Conservation (phyloP, 1,140 invertebrate species). For the Pteromalus puparum region DNA sequence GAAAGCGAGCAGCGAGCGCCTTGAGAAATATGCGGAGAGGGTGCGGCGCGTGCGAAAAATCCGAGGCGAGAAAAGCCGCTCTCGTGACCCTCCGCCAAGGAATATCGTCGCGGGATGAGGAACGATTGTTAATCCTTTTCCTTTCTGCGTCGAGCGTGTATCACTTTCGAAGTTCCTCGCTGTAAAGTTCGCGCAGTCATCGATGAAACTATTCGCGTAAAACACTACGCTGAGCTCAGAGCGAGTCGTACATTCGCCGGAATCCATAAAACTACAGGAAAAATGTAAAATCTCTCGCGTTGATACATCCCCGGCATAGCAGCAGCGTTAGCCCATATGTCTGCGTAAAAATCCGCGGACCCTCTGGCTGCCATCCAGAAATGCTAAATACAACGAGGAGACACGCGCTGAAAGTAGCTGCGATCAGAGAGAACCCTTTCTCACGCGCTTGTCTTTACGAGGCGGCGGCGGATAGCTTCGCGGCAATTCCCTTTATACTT, state of each 20-base stretch:
- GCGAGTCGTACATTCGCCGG: background rate
- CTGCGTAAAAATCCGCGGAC: background rate
- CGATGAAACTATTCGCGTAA: background rate
- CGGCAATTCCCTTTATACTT: conserved; percentile 44
- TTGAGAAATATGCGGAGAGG: conserved; percentile 48
- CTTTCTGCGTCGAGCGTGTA: no score
- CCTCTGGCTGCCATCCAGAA: conserved; percentile 36
- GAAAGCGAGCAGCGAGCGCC: no score
- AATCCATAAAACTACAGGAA: background rate
- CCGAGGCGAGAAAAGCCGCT: conserved; percentile 58
- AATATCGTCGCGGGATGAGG: no score
- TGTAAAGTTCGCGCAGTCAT: no score
- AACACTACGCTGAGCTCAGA: background rate
- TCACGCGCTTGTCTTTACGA: conserved; percentile 48
- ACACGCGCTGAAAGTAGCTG: conserved; percentile 59
- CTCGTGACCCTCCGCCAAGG: no score
- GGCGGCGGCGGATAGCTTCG: background rate
- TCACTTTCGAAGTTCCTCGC: no score
- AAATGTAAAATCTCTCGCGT: conserved; percentile 8
- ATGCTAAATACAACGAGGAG: conserved; percentile 42
- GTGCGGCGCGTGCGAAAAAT: conserved; percentile 67
- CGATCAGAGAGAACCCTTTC: conserved; percentile 58
- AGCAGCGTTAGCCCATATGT: background rate
- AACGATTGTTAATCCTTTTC: no score
- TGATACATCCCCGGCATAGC: background rate